Conservation (phyloP, 2,797 vertebrate species). For the Helicolenus hilgendorfi region DNA sequence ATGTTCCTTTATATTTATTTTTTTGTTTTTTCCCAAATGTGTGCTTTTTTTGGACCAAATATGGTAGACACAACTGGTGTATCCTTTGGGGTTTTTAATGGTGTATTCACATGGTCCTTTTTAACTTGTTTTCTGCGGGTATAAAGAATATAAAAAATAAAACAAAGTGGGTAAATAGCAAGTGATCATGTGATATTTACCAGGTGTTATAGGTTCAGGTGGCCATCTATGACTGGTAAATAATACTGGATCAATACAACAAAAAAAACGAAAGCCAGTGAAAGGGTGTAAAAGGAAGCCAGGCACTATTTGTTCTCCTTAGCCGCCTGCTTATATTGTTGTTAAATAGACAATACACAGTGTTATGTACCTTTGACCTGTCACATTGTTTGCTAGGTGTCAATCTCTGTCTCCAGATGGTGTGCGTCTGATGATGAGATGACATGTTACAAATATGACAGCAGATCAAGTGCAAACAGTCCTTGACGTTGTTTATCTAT, state of each 20-base stretch:
- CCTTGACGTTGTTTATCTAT: background rate
- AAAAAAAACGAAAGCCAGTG: background rate
- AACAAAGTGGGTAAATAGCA: background rate
- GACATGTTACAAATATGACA: background rate
- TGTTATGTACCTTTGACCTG: slow-evolving; percentile 8
- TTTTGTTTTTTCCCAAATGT: background rate
- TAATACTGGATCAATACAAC: background rate
- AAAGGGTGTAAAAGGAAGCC: background rate
- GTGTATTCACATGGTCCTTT: background rate
- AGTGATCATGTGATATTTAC: background rate
- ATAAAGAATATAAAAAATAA: background rate
- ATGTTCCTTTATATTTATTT: background rate
- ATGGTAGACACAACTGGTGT: background rate
- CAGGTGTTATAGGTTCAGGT: background rate
- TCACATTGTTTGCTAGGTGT: slow-evolving; percentile 16
- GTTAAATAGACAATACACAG: background rate
- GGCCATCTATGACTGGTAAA: background rate
- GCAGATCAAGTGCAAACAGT: background rate
- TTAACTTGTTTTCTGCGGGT: background rate
- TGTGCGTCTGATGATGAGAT: background rate
- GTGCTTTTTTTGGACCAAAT: background rate
- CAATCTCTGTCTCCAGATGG: slow-evolving; percentile 6
- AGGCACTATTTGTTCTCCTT: background rate
- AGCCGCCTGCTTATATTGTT: background rate
- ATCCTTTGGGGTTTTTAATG: background rate